These are phyloP conservation scores for Dermochelys coriacea DNA, from an alignment of 2,797 vertebrate genomes.

Conservation along the genomic window DNA sequence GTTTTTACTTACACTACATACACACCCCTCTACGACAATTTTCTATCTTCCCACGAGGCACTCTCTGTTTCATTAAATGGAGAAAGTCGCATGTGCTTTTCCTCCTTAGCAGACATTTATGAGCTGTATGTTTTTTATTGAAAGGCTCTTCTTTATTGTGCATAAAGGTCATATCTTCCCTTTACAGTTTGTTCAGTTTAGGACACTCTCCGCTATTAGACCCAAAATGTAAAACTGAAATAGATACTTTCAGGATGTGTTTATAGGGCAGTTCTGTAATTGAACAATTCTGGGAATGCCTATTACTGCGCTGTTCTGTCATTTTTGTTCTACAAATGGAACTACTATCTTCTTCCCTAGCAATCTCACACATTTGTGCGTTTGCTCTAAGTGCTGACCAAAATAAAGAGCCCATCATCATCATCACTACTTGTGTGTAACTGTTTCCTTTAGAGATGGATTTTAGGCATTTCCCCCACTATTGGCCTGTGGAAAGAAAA, in stretches of 20 bases:
- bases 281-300: rapidly evolving
- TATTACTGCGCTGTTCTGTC: background rate
- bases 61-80: background rate
- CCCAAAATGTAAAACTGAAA: background rate
- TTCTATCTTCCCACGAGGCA: background rate
- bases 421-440: background rate
- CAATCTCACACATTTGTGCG: background rate
- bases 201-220: background rate
- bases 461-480: background rate
- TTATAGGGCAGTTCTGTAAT: background rate
- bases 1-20: rapidly evolving
- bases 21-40: background rate
- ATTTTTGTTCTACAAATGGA: background rate
- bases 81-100: background rate
- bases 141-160: constrained; percentile 1
- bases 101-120: background rate
- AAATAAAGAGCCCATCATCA: background rate
- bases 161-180: background rate
- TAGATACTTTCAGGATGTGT: background rate
- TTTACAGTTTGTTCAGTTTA: background rate
- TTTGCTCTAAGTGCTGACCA: background rate
- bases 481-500: background rate
- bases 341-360: background rate
- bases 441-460: background rate
- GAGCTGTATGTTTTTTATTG: background rate